Evolutionary conservation across 2,888 invertebrate species (phyloP), one percentile per base, ranked within the genome.

Genomic region (Troilus luridus): DNA sequence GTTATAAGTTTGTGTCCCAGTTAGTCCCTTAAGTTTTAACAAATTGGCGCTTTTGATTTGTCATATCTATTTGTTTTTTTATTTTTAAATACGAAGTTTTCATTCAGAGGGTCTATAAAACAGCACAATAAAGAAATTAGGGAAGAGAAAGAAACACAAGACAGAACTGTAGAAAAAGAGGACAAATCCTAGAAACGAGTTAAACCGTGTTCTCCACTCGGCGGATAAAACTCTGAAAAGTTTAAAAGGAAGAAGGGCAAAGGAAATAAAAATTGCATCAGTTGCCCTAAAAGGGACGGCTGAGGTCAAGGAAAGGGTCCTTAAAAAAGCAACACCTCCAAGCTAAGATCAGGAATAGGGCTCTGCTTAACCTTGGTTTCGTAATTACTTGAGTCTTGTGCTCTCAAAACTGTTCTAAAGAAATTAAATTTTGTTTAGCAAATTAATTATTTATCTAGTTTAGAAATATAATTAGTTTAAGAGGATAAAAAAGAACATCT

Each of bases 191-290:
- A 41, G 72, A 77, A 77, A 77, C 27, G 72, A 77, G 72, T 41
- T 77, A 77, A 77, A 77, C 27, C 72, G 19, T 77, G 72, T 77
- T 77, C 72, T 72, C 41, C 72, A 41, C 72, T 77, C 41, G 41
- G 17, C 27, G 72, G 72, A 77, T 77, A 77, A 77, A 77, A 77
- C 72, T 77, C 72, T 77, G 72, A 77, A 77, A 77, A 77, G 72
- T 77, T 77, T 77, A 77, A 77, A 77, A 77, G 72, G 72, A 77
- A 77, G 72, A 27, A 77, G 72, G 72, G 72, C 72, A 77, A 77
- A 77, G 72, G 27, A 41, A 77, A 77, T 77, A 77, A 77, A 77
- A 77, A 77, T 77, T 77, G 72, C 72, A 77, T 77, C 27, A 77
- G 72, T 77, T 77, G 72, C 72, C 72, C 72, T 77, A 77, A 77